Evolutionary conservation across 2,113 vertebrate species (phyloP), one percentile per base, ranked within the genome.

Genomic region (Machaerirhynchus nigripectus): DNA sequence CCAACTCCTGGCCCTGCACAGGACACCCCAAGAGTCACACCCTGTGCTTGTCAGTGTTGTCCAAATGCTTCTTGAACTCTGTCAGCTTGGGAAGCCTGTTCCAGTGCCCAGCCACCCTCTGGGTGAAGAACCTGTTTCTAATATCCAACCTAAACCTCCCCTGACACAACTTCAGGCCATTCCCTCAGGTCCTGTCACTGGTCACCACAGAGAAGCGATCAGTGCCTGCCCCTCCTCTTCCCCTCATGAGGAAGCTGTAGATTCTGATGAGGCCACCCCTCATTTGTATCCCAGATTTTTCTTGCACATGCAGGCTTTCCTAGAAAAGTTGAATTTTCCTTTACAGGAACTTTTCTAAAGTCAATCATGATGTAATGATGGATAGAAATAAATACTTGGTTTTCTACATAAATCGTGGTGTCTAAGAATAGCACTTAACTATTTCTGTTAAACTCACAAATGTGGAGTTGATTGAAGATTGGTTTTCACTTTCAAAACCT

Each of bases 1-100:
- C 15, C 37, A 23, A 0, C 10, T 33, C 44, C 22, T 73, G 59
- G 6, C 18, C 68, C 18, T 65, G 59, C 22, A 17, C 0, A 50
- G 77, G 12, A 33, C 37, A 15, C 11, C 27, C 21, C 31, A 15
- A 10, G 40, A 40, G 7, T 40, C 31, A 40, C 67, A 42, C 26
- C 14, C 0, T 27, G 42, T 50, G 42, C 31, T 5, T 9, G 11
- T 15, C 2, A 42, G 9, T 1, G 1, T 6, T n/a, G 10, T 65
- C 30, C 50, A 44, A 44, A 37, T 0, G 2, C 21, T 37, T 49
- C 26, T 23, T 42, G 31, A 15, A 4, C 21, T 57, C 27, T 37
- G 5, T 22, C 42, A 42, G 22, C 22, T 22, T n/a, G 37, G 42
- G 27, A 27, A 59, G 12, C 52, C 49, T 74, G 4, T 74, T 59